These are phyloP conservation scores for Nibea albiflora DNA, from an alignment of 2,113 vertebrate species.

Conservation along the genomic window DNA sequence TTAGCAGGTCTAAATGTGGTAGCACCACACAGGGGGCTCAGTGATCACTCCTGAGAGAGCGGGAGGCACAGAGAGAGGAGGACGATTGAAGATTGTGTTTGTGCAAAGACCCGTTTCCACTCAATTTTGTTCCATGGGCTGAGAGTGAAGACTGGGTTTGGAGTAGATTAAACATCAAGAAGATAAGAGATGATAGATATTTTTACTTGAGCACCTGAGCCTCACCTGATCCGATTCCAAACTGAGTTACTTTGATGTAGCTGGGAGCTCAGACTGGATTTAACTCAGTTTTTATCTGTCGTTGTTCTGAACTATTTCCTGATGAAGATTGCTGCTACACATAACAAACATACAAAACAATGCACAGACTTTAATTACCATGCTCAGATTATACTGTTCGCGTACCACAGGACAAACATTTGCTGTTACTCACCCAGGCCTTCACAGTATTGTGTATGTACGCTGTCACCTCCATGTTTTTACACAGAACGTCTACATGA, in stretches of 20 bases:
- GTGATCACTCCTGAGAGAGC: constrained; percentile 51
- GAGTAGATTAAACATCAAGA: constrained; percentile 64
- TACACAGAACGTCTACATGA: background rate
- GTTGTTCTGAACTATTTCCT: constrained; percentile 2
- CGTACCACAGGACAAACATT: background rate
- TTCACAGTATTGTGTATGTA: background rate
- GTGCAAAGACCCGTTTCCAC: constrained; percentile 34
- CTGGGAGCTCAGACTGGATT: constrained; percentile 10
- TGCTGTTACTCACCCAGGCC: too few relatives aligned
- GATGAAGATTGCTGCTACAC: background rate
- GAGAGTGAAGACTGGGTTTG: constrained; percentile 10
- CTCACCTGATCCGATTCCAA: constrained; percentile 48
- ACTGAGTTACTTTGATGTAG: constrained; percentile 37
- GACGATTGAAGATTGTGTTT: constrained; percentile 51
- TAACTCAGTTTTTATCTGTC: background rate
- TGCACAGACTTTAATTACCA: background rate
- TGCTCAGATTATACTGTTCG: background rate
- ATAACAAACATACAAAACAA: background rate
- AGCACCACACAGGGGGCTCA: constrained; percentile 42
- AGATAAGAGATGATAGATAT: constrained; percentile 64
- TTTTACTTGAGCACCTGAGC: constrained; percentile 48
- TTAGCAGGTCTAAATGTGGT: constrained; percentile 59
- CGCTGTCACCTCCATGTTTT: background rate
- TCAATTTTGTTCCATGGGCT: constrained; percentile 21
- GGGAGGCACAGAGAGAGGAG: constrained; percentile 3